These are phyloP conservation scores for Meandrusa payeni DNA, from an alignment of 2,888 invertebrate species.

Conservation along the genomic window DNA sequence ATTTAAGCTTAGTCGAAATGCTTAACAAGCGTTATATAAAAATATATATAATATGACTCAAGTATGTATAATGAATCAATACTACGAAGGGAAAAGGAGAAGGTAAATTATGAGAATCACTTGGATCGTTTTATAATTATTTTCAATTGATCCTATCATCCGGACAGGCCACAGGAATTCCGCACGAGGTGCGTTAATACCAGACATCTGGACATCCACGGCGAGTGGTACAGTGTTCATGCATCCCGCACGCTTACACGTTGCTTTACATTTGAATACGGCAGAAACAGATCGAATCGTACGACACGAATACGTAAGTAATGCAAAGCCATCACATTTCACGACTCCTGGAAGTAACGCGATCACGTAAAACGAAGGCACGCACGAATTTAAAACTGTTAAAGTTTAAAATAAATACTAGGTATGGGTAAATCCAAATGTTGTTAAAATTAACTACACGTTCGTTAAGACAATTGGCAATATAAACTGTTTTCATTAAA, in stretches of 20 bases:
- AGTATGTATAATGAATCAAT: too few species aligned
- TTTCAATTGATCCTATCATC: neutral
- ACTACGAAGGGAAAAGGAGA: too few species aligned
- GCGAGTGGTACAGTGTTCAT: neutral
- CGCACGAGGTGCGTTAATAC: slow-evolving; percentile 6
- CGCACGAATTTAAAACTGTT: too few species aligned
- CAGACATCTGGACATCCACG: slow-evolving; percentile 14
- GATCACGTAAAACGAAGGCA: neutral
- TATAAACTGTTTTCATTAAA: slow-evolving; percentile 10
- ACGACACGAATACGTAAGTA: slow-evolving; percentile 33
- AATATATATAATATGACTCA: too few species aligned
- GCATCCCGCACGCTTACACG: slow-evolving; percentile 1
- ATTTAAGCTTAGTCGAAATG: too few species aligned
- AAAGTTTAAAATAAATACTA: too few species aligned
- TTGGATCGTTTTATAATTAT: too few species aligned
- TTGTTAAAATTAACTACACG: slow-evolving; percentile 4
- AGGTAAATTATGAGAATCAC: too few species aligned
- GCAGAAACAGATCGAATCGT: slow-evolving; percentile 30
- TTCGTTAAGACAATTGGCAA: slow-evolving; percentile 2
- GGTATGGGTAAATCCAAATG: neutral
- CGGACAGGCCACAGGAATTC: slow-evolving; percentile 4
- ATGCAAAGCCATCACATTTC: slow-evolving; percentile 41
- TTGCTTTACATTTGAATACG: slow-evolving; percentile 34
- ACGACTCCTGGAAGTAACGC: slow-evolving; percentile 30
- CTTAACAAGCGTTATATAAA: too few species aligned